Percentiles rank a stretch among this genome's conserved stretches.
Conservation (phyloP, 2,797 vertebrate genomes). For the Centroberyx gerrardi region DNA sequence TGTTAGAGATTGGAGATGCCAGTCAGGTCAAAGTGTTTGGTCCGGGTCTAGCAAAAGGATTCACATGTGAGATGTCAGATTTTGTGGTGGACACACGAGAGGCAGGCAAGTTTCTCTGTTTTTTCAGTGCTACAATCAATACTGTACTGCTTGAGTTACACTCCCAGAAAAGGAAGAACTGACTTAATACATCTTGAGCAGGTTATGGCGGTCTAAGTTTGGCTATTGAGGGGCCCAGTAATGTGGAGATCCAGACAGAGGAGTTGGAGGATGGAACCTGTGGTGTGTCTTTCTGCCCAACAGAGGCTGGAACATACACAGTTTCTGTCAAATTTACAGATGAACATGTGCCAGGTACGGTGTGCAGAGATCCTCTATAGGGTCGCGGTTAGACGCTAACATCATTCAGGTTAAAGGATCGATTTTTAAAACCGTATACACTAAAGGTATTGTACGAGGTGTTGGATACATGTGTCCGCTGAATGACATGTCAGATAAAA, state of each 20-base stretch:
- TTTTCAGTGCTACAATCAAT: background rate
- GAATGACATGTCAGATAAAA: background rate
- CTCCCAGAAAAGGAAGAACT: background rate
- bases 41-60: slow-evolving; percentile 80
- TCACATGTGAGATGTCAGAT: slow-evolving; percentile 80
- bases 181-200: slow-evolving; percentile 26
- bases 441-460: background rate
- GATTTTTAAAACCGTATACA: background rate
- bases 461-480: background rate
- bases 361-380: background rate
- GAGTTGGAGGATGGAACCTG: slow-evolving; percentile 87
- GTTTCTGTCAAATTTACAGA: slow-evolving; percentile 86
- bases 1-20: slow-evolving; percentile 85
- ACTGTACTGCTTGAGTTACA: background rate
- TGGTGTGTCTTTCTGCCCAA: slow-evolving; percentile 86
- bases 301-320: slow-evolving; percentile 86
- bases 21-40: slow-evolving; percentile 82
- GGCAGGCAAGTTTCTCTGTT: slow-evolving; percentile 71
- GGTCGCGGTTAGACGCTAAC: background rate
- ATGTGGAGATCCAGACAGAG: slow-evolving; percentile 86
- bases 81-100: slow-evolving; percentile 87
- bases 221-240: slow-evolving; percentile 87
- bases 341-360: slow-evolving; percentile 85
- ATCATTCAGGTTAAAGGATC: background rate
- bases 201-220: slow-evolving; percentile 87